Evolutionary conservation across 2,888 invertebrate species (phyloP), one percentile per base, ranked within the genome.

Genomic region (Troilus luridus): DNA sequence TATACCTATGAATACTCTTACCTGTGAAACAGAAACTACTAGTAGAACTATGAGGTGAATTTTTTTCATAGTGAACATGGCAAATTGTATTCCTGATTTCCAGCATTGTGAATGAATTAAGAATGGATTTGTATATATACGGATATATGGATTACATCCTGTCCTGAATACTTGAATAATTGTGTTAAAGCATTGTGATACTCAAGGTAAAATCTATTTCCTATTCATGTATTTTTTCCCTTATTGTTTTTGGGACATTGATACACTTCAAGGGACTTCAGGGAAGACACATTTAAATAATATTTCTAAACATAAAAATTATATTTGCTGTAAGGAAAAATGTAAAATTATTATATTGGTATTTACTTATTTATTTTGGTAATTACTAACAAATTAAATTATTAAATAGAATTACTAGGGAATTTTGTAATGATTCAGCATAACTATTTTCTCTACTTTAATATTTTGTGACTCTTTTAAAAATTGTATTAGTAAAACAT

Each of bases 161-260:
- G 85, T 85, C 21, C 85, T 56, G 85, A 85, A 56, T 85, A 85
- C 54, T 85, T n/a, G 85, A n/a, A 56, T 85, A 85, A 85, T 85
- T 58, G 56, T 56, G 56, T 77, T 77, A 77, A 77, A 41, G 72
- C 72, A 77, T 85, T 85, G 85, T 85, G n/a, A 11, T n/a, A 85
- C 85, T 85, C 85, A 85, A 85, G 85, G 85, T 58, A 85, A 85
- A 56, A 85, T 58, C 85, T 85, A 56, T 85, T 85, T 58, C 56
- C 85, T 56, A 85, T 85, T 85, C 56, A 85, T 85, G 85, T 85
- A 54, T 21, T 56, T 85, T 56, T 85, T 56, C 56, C 56, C 85
- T 56, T 56, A 56, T 85, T 21, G 11, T 85, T 54, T 77, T 77
- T 77, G 41, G 72, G 72, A 17, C 27, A 77, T 17, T 41, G 41